These are phyloP conservation scores for Oscheius sp. DNA, from an alignment of 1,140 invertebrate genomes.

Conservation along the genomic window DNA sequence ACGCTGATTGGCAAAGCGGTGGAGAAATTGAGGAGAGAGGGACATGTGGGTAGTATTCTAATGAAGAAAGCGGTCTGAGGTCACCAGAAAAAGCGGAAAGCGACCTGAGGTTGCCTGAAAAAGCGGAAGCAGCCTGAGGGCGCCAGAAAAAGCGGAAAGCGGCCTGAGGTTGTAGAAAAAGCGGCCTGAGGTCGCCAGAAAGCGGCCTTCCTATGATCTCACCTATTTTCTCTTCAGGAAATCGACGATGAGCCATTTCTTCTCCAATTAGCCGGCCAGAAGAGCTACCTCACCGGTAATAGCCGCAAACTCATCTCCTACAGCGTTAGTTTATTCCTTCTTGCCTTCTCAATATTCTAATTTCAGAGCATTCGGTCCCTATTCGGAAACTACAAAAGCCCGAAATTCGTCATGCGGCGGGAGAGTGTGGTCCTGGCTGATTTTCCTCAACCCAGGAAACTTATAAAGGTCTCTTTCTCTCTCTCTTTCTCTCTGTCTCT, in stretches of 20 bases:
- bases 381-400: slow-evolving; percentile 55
- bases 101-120: too few relatives aligned
- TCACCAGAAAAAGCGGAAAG: too few relatives aligned
- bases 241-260: slow-evolving; percentile 45
- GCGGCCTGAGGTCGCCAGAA: too few relatives aligned
- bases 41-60: not conserved
- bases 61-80: too few relatives aligned
- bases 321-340: not conserved
- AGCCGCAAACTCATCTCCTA: slow-evolving; percentile 20
- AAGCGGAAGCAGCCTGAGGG: too few relatives aligned
- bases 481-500: too few relatives aligned
- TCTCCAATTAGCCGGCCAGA: slow-evolving; percentile 48
- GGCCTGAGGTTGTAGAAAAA: too few relatives aligned
- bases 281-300: slow-evolving; percentile 47
- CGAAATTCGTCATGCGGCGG: slow-evolving; percentile 42
- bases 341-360: slow-evolving; percentile 11
- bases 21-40: not conserved
- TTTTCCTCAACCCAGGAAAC: slow-evolving; percentile 39
- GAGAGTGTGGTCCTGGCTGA: slow-evolving; percentile 40
- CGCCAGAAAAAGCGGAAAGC: too few relatives aligned
- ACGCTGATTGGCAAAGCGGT: slow-evolving; percentile 10
- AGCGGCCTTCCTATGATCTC: too few relatives aligned
- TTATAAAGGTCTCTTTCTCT: slow-evolving; percentile 49
- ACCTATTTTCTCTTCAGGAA: slow-evolving; percentile 28
- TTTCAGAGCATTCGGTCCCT: slow-evolving; percentile 52